Base-by-base conservation (phyloP, 2,888 invertebrate species). In the Netelia melanura region DNA sequence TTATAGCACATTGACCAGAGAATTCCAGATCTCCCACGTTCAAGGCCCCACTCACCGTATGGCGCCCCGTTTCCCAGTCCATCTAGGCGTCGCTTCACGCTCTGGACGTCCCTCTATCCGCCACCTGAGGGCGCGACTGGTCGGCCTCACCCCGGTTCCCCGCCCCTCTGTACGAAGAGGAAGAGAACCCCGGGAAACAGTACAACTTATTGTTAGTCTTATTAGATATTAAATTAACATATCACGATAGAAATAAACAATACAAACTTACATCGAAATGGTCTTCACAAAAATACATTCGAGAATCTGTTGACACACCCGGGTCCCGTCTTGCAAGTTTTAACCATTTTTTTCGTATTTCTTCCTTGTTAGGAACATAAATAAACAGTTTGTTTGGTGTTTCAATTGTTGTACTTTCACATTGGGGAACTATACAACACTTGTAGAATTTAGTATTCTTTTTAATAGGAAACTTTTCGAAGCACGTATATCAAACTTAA, bases 251-350 rank as follows among this genome's bases (percentile, higher is more conserved):
- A 10, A 25, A 30, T 64, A 14, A 30, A 30, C 2, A 38, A 38
- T 64, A 38, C 43, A 64, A 38, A 64, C 43, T 64, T 14, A 43
- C 64, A 43, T 64, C 30, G 17, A 64, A 43, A 38, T 43, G 30
- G 38, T 64, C 43, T 38, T 30, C 64, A 43, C 64, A 64, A 6
- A 64, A 64, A 64, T 64, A 64, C 10, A 64, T 64, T 64, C n/a
- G n/a, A 64, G 64, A 64, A 64, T 64, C n/a, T 64, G 17, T 61
- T 61, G 23, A 21, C 11, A 64, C 38, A 2, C 38, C 17, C 17
- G 64, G 64, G 9, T 64, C 64, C 17, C 38, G 17, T 8, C 64
- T 25, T 64, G 64, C 64, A 64, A 64, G 64, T n/a, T n/a, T 64
- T 30, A 64, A 14, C 43, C 64, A 43, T 30, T 30, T 64, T 30